Evolutionary conservation across 2,797 vertebrate species (phyloP).

Genomic region (Sciaenops ocellatus): DNA sequence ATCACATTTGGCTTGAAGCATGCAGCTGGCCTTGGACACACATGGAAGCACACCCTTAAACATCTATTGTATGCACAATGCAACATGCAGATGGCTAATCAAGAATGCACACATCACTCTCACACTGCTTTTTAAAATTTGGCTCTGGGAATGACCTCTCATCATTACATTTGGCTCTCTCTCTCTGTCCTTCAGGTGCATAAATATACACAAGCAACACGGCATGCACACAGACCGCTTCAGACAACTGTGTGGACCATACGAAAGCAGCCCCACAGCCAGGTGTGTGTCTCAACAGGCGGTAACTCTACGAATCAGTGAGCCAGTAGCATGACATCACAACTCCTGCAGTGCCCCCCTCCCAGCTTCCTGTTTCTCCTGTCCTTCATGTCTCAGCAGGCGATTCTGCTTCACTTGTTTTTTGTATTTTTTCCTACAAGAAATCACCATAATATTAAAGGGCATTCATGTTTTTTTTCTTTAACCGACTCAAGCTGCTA

Average conservation of each 20-base stretch:
- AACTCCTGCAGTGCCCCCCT: slow-evolving; percentile 60
- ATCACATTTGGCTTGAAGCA: not conserved
- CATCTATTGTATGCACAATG: not conserved
- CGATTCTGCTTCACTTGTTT: slow-evolving; percentile 57
- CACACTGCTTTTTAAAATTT: not conserved
- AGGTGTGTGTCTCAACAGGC: slow-evolving; percentile 72
- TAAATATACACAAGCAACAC: slow-evolving; percentile 2
- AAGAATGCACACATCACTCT: not conserved
- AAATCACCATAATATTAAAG: slow-evolving; percentile 31
- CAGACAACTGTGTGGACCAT: slow-evolving; percentile 16
- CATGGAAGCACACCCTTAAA: slow-evolving; percentile 8
- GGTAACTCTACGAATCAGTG: slow-evolving; percentile 53
- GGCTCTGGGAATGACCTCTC: slow-evolving; percentile 7
- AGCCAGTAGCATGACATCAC: slow-evolving; percentile 61
- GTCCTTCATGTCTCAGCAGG: slow-evolving; percentile 74
- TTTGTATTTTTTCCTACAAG: not conserved
- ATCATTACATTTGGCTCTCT: slow-evolving; percentile 13
- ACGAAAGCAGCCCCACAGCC: slow-evolving; percentile 47
- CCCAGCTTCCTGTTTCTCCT: slow-evolving; percentile 64
- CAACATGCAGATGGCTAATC: not conserved
- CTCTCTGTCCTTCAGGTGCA: slow-evolving; percentile 22
- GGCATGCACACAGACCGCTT: slow-evolving; percentile 4
- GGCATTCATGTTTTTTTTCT: not conserved
- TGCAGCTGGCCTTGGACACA: not conserved
- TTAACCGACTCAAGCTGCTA: slow-evolving; percentile 19